phyloP scores from a whole-genome alignment of 2,797 vertebrate genomes.

The Eulemur coronatus region DNA sequence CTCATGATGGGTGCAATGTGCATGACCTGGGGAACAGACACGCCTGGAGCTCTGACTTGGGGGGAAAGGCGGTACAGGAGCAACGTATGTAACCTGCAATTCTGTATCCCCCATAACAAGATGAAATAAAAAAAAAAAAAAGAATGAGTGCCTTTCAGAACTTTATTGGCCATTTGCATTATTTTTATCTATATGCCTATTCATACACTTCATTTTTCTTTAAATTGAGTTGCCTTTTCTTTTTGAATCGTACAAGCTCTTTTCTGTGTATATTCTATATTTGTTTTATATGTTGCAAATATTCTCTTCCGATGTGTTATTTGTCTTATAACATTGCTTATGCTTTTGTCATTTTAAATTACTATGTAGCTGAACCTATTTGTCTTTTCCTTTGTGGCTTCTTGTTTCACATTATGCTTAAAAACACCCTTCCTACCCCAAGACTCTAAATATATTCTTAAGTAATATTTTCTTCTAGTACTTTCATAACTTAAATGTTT shows the following conservation, averaged over 20 bases:
- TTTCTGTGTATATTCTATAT: neutral
- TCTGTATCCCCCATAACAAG: no score
- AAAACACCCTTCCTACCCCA: neutral
- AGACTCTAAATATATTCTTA: neutral
- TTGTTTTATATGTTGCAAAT: neutral
- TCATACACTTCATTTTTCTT: neutral
- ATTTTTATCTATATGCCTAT: conserved; percentile 3
- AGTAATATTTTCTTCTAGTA: conserved; percentile 50
- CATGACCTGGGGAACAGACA: no score
- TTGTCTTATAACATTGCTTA: neutral
- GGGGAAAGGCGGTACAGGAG: no score
- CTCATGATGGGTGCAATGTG: no score
- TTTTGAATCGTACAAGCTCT: neutral
- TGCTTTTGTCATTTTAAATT: conserved; percentile 11
- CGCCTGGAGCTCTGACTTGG: no score
- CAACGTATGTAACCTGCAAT: no score
- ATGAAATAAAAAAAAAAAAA: no score
- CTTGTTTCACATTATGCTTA: conserved; percentile 28
- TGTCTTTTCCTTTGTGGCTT: neutral
- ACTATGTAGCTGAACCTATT: neutral
- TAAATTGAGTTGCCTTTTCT: neutral
- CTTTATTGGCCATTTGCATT: neutral
- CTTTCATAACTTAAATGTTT: conserved; percentile 13
- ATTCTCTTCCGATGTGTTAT: neutral
- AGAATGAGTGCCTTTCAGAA: neutral